Conservation (phyloP, 30 jellyfish, hydroid and myxozoan species). For the Hydractinia symbiolongicarpus region DNA sequence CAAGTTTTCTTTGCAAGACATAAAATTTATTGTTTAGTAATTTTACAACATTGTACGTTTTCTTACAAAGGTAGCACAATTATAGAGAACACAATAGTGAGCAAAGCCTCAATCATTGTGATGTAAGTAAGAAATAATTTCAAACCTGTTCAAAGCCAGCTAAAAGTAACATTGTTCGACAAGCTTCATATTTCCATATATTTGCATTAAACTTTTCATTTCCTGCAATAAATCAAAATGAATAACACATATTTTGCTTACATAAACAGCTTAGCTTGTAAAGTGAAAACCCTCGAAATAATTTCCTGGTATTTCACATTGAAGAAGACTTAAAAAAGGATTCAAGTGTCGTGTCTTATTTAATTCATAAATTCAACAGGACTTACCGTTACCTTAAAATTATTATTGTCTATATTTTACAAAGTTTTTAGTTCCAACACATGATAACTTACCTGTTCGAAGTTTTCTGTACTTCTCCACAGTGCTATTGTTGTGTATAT, state of each 20-base stretch:
- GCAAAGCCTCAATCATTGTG: not conserved
- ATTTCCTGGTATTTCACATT: no score
- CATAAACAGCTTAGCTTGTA: not conserved
- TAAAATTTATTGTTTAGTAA: no score
- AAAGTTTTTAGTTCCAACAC: not conserved
- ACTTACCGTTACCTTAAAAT: no score
- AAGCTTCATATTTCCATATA: conserved; percentile 21
- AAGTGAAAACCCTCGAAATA: no score
- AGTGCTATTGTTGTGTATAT: not conserved
- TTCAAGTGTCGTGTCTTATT: no score
- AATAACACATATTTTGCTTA: not conserved
- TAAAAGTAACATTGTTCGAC: conserved; percentile 23
- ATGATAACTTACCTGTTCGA: conserved; percentile 23
- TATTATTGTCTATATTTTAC: no score
- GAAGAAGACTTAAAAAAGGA: no score
- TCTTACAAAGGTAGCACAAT: no score
- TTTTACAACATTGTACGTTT: no score
- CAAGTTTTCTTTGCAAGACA: no score
- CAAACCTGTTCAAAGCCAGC: conserved; percentile 28
- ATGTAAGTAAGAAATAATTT: not conserved
- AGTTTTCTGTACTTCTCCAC: conserved; percentile 15
- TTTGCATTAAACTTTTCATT: conserved; percentile 26
- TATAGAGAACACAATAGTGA: not conserved
- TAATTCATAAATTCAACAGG: no score
- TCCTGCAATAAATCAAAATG: not conserved